These are phyloP conservation scores for Pemphredon lugubris DNA, from an alignment of 2,888 invertebrate species.

Conservation along the genomic window DNA sequence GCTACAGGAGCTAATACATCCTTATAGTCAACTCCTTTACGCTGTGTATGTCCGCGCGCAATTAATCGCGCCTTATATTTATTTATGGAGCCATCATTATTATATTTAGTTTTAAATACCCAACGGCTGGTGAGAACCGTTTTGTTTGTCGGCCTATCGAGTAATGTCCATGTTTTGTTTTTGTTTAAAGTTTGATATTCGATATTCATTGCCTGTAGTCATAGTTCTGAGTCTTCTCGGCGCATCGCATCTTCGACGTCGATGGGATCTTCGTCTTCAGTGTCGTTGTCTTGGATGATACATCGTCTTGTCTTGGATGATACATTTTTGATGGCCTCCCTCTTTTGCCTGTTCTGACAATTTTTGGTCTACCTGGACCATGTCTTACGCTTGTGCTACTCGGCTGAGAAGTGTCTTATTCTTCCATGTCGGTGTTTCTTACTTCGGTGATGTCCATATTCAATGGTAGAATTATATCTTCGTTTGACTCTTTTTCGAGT, in stretches of 20 bases:
- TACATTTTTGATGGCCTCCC: constrained; percentile 65
- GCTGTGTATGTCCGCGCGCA: not conserved
- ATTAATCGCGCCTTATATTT: not conserved
- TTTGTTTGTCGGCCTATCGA: not conserved
- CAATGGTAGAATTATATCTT: not conserved
- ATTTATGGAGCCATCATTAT: not conserved
- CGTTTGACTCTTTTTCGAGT: not conserved
- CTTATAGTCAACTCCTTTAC: not conserved
- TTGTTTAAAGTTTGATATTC: constrained; percentile 46
- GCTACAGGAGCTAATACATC: not conserved
- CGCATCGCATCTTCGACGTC: constrained; percentile 17
- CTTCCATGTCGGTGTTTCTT: too few species aligned
- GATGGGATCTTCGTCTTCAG: not conserved
- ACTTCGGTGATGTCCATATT: not conserved
- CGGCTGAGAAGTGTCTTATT: too few species aligned
- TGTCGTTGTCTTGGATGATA: too few species aligned
- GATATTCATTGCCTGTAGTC: constrained; percentile 50
- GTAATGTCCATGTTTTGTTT: constrained; percentile 54
- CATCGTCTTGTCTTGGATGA: not conserved
- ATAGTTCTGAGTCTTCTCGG: constrained; percentile 25
- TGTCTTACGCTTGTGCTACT: too few species aligned
- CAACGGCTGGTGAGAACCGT: not conserved
- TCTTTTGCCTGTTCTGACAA: constrained; percentile 77
- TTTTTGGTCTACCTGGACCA: constrained; percentile 35
- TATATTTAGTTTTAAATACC: not conserved